Base-by-base conservation (phyloP, 2,113 vertebrate species). In the Rhipidura dahli region DNA sequence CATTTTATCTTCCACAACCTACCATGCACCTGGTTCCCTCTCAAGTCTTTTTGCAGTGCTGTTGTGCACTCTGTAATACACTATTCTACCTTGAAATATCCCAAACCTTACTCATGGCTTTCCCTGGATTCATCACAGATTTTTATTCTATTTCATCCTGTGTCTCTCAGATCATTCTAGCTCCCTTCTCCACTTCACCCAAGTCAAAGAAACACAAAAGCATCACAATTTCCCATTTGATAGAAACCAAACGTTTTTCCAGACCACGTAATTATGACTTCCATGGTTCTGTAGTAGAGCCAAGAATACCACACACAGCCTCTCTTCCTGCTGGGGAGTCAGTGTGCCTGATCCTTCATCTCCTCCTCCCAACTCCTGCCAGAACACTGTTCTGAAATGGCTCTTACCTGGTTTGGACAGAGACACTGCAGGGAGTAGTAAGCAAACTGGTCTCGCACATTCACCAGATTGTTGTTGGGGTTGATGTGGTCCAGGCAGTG, bases 401-500 rank as follows among this genome's bases (percentile, higher is more conserved):
- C n/a, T 61, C 99, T 98, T 96, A 99, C 99, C 99, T 99, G 99
- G 97, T 99, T 99, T 26, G 99, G 99, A 96, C 99, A 99, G 95
- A 99, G 99, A 98, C 99, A 99, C 98, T 99, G 99, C 82, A 99
- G 98, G 1, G 99, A 99, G 95, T 99, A 99, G 97, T 99, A 99
- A 64, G 99, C 98, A 49, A 99, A 99, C 98, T 99, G 99, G 98
- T 99, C 99, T 42, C 99, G 98, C 94, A 99, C 99, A 22, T 99
- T 99, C 97, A 99, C 97, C 97, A 99, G 97, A 96, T 98, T 99
- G 97, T 99, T 99, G 98, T 98, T 99, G 97, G 99, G 99, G 97
- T 99, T 99, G 98, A 99, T 99, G 98, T 99, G 99, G 98, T 99
- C 99, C 97, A 99, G 98, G 97, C 99, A 99, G 97, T 99, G 99